Evolutionary conservation across 2,113 vertebrate genomes (phyloP).

Genomic region (Passerina amoena): DNA sequence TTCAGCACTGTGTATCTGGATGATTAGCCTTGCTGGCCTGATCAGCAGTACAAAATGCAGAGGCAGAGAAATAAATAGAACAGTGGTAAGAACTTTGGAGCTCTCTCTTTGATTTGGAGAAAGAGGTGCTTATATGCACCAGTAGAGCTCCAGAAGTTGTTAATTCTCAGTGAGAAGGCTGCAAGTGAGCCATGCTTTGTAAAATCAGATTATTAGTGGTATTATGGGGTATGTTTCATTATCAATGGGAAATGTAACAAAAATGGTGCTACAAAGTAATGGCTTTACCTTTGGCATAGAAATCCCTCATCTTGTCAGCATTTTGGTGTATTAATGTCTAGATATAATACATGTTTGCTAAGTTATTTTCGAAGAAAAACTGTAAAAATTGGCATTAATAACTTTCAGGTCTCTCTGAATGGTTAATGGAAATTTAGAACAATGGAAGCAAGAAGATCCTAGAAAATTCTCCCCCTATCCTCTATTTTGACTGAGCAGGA

Average conservation of each 20-base stretch:
- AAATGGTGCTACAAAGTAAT: background rate
- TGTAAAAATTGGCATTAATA: background rate
- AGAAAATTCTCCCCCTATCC: fast-evolving
- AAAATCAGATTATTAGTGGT: background rate
- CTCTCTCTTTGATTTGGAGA: background rate
- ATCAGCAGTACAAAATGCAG: background rate
- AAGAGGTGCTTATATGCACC: background rate
- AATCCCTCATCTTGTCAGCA: background rate
- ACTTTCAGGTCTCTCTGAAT: background rate
- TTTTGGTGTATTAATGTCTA: background rate
- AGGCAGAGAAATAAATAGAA: background rate
- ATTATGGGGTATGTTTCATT: background rate
- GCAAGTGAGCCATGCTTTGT: background rate
- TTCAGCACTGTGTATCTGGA: background rate
- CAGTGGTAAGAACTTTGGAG: background rate
- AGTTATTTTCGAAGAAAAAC: background rate
- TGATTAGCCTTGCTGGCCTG: background rate
- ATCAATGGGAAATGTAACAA: background rate
- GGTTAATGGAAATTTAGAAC: background rate
- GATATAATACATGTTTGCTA: background rate
- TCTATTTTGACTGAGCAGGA: background rate
- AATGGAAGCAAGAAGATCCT: background rate
- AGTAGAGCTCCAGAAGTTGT: background rate
- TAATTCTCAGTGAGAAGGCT: background rate
- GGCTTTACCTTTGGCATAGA: background rate